phyloP scores from a whole-genome alignment of 2,797 vertebrate species.

The Falco berigora region DNA sequence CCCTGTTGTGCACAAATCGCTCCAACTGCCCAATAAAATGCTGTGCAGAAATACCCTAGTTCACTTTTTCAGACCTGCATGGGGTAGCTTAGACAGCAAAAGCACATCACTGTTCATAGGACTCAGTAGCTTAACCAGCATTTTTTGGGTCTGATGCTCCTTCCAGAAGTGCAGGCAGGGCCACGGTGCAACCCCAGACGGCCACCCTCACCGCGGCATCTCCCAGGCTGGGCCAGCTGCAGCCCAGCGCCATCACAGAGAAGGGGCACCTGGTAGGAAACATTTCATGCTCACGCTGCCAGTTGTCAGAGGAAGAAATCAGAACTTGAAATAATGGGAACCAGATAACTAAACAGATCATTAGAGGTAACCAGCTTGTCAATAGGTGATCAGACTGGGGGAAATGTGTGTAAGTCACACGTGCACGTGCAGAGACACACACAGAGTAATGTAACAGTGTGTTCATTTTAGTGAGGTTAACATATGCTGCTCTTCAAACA shows the following conservation, averaged over 20 bases:
- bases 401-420: background rate
- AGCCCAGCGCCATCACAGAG: background rate
- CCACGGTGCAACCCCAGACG: fast-evolving
- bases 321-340: background rate
- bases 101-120: fast-evolving
- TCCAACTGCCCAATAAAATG: background rate
- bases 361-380: background rate
- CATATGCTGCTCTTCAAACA: background rate
- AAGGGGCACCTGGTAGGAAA: background rate
- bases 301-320: background rate
- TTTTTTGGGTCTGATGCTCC: background rate
- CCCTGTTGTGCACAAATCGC: background rate
- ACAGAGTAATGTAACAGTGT: background rate
- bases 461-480: background rate
- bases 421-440: background rate
- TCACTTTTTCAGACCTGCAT: background rate
- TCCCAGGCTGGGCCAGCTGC: background rate
- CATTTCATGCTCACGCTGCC: background rate
- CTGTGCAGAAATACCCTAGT: background rate
- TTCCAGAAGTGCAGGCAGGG: background rate
- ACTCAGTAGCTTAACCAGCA: background rate
- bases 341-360: background rate
- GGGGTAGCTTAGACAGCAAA: background rate
- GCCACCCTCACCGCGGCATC: background rate
- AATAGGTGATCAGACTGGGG: background rate